phyloP scores from a whole-genome alignment of 2,888 invertebrate genomes.

The Girardia tigrina region DNA sequence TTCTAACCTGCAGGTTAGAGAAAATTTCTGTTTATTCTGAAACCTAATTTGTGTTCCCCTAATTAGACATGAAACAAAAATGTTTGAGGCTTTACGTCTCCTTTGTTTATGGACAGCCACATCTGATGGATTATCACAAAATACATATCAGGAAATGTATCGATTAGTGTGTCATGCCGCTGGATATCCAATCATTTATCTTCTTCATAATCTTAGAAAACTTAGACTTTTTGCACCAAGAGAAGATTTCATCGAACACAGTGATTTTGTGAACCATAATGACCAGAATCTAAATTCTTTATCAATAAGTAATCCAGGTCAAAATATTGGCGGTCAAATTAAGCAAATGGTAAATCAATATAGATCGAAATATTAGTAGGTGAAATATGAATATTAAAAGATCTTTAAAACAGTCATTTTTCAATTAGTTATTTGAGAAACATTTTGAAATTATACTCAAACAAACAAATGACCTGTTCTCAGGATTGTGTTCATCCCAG shows the following conservation, averaged over 20 bases:
- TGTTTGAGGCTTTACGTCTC: conserved; percentile 23
- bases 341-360: not conserved
- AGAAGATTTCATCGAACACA: not conserved
- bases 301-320: not conserved
- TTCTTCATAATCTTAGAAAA: conserved; percentile 24
- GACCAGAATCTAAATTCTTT: not conserved
- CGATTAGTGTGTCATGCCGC: conserved; percentile 28
- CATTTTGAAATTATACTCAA: not conserved
- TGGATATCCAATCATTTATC: conserved; percentile 9
- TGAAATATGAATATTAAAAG: no score
- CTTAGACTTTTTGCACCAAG: conserved; percentile 25
- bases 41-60: not conserved
- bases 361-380: conserved; percentile 2
- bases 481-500: not conserved
- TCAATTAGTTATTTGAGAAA: not conserved
- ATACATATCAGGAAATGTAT: conserved; percentile 27
- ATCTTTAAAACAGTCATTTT: not conserved
- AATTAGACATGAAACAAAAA: not conserved
- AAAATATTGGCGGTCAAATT: conserved; percentile 7
- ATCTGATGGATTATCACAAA: conserved; percentile 6
- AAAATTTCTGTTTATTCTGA: not conserved
- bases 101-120: conserved; percentile 29
- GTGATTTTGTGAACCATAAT: not conserved
- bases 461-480: not conserved
- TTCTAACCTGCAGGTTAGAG: not conserved